These are phyloP conservation scores for Mermis nigrescens DNA, from an alignment of 2,888 invertebrate genomes.

Conservation along the genomic window DNA sequence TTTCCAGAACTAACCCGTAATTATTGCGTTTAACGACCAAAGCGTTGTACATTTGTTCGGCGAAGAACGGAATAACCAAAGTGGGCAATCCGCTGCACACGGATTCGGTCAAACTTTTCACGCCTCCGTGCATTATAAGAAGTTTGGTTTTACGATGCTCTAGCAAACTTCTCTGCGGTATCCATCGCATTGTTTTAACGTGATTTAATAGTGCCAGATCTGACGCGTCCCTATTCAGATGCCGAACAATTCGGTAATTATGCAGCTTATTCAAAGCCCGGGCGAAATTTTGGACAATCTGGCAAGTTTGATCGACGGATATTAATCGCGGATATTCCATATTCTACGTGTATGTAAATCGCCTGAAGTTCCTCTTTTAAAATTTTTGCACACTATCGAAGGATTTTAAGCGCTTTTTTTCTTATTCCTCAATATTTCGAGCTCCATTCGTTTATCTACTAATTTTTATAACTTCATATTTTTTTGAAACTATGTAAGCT, in stretches of 20 bases:
- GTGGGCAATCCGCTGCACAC: conserved; percentile 1
- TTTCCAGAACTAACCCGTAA: too few species aligned
- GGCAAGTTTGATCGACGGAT: too few species aligned
- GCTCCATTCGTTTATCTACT: too few species aligned
- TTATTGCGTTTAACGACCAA: not conserved
- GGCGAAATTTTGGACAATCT: not conserved
- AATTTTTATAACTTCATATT: too few species aligned
- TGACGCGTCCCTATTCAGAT: not conserved
- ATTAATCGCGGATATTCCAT: too few species aligned
- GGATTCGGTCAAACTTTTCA: conserved; percentile 4
- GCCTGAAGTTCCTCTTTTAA: too few species aligned
- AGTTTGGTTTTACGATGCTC: not conserved
- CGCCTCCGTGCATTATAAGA: conserved; percentile 5
- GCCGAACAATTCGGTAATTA: not conserved
- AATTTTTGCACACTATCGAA: too few species aligned
- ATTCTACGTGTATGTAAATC: too few species aligned
- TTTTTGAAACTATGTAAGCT: too few species aligned
- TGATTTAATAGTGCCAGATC: not conserved
- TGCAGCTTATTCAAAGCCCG: not conserved
- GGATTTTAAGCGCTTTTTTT: too few species aligned
- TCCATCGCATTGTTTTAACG: not conserved
- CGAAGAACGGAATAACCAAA: not conserved
- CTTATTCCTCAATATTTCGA: too few species aligned
- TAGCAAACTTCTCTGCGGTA: not conserved
- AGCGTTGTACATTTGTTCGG: conserved; percentile 6